Base-by-base conservation (phyloP, 2,113 vertebrate species). In the Carettochelys insculpta region DNA sequence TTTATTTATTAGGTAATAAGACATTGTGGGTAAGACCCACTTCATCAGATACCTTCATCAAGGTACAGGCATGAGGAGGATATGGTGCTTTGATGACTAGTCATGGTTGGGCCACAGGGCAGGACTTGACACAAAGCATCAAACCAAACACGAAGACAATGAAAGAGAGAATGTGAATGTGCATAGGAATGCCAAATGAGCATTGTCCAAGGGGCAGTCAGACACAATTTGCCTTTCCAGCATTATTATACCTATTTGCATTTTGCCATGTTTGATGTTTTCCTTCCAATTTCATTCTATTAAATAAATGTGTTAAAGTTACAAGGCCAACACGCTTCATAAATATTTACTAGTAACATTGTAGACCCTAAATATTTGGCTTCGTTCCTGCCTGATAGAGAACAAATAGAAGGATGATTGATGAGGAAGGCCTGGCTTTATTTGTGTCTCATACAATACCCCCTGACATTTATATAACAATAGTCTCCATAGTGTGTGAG, bases 311-410 rank as follows among this genome's bases (percentile, higher is more conserved):
- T 3, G 13, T 0, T 22, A 11, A 4, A 3, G 8, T 0, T 1
- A 4, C 25, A 5, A 2, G 61, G 51, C 1, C 7, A 6, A 80
- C 68, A 68, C 1, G 25, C 53, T 31, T 1, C 43, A 20, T 11
- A 13, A 3, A 16, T 0, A 0, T 0, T 2, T 1, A 51, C 19
- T 68, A 1, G 1, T 4, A 34, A 0, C 3, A 11, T 54, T 4
- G 50, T 56, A 10, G 34, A 1, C 48, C 0, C 47, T 3, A 8
- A 3, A 54, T 9, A 27, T 10, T 0, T 1, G 48, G 8, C 3
- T 80, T 27, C 83, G 5, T 34, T 17, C 45, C 22, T 4, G 58
- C 53, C 4, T 38, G 5, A 1, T 19, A 10, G 29, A 16, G 48
- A 1, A 0, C 25, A 0, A 8, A 14, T 34, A 5, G 11, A 9